A percentile compares a stretch with the other conserved stretches of the same genome.
phyloP scores from a whole-genome alignment of 2,888 invertebrate genomes.

The Lypha dubia region DNA sequence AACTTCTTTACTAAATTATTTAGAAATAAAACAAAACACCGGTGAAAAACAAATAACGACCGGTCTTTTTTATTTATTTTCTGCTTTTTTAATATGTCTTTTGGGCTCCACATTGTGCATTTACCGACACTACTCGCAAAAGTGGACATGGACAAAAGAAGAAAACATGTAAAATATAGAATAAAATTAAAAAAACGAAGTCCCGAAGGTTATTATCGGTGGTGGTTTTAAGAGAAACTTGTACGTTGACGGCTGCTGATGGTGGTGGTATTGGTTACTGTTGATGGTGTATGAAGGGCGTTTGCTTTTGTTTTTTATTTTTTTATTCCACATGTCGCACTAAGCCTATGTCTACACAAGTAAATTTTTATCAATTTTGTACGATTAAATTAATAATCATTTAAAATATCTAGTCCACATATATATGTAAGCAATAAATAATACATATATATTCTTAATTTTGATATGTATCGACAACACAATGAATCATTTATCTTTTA shows the following conservation, averaged over 20 bases:
- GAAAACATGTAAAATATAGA: slow-evolving; percentile 40
- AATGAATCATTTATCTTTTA: slow-evolving; percentile 49
- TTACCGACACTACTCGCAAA: slow-evolving; percentile 53
- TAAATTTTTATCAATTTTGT: slow-evolving; percentile 41
- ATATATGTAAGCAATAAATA: not conserved
- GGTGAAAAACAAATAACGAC: slow-evolving; percentile 36
- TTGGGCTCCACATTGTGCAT: slow-evolving; percentile 51
- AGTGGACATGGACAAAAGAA: slow-evolving; percentile 44
- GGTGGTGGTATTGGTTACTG: slow-evolving; percentile 38
- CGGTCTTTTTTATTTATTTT: slow-evolving; percentile 56
- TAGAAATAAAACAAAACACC: slow-evolving; percentile 17
- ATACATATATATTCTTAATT: not conserved
- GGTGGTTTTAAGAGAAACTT: slow-evolving; percentile 55
- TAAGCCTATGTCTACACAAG: slow-evolving; percentile 25
- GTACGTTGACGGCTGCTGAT: slow-evolving; percentile 15
- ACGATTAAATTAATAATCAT: slow-evolving; percentile 41
- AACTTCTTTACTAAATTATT: too few relatives aligned
- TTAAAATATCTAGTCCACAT: slow-evolving; percentile 15
- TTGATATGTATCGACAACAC: slow-evolving; percentile 5
- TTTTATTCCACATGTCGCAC: slow-evolving; percentile 44
- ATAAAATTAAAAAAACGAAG: slow-evolving; percentile 43
- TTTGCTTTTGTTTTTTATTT: slow-evolving; percentile 61
- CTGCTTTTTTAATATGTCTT: slow-evolving; percentile 14
- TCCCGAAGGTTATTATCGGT: slow-evolving; percentile 63
- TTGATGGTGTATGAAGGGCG: slow-evolving; percentile 67